phyloP scores from a whole-genome alignment of 2,113 vertebrate species.

The Seriola quinqueradiata region DNA sequence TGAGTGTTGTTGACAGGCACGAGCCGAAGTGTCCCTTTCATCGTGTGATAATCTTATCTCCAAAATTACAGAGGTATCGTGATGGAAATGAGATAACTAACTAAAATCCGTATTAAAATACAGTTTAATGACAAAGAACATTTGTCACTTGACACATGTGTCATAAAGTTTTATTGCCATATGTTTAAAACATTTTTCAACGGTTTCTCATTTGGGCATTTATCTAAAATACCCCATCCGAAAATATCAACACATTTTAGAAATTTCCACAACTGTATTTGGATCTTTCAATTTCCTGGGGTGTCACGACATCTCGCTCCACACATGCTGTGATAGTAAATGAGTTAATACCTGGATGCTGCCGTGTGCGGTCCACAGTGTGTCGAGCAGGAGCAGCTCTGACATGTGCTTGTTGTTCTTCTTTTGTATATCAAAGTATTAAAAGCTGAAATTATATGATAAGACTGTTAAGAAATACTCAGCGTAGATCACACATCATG shows the following conservation, averaged over 20 bases:
- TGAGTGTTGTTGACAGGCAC: too few relatives aligned
- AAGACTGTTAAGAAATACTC: too few relatives aligned
- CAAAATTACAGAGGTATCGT: background rate
- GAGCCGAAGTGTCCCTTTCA: background rate
- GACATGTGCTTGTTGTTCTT: background rate
- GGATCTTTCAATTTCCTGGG: background rate
- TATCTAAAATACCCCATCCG: background rate
- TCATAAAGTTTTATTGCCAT: background rate
- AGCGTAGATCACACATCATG: too few relatives aligned
- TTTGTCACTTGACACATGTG: background rate
- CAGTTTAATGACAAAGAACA: background rate
- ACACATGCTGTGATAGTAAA: background rate
- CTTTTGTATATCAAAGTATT: background rate
- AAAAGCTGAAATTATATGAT: too few relatives aligned
- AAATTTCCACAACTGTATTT: background rate
- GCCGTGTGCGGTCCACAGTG: background rate
- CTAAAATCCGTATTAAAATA: background rate
- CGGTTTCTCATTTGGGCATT: too few relatives aligned
- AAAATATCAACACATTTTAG: background rate
- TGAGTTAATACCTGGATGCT: background rate
- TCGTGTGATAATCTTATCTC: background rate
- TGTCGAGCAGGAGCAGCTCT: background rate
- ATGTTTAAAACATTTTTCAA: background rate
- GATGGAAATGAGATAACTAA: background rate
- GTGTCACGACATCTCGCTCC: too few relatives aligned